Evolutionary conservation across 2,888 invertebrate species (phyloP).

Genomic region (Antitype chi): DNA sequence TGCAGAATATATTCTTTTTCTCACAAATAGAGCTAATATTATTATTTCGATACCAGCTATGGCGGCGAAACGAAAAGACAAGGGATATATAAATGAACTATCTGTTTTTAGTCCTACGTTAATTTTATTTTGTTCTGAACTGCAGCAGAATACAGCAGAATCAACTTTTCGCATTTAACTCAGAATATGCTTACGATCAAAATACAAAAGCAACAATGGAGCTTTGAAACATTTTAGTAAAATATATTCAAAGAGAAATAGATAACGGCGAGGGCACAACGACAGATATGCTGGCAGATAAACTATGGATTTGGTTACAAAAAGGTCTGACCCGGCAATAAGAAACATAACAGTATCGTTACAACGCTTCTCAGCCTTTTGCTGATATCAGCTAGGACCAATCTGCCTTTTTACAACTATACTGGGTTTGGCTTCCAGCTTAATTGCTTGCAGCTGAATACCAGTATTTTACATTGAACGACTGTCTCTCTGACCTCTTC

Average conservation of each 20-base stretch:
- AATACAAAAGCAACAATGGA: constrained; percentile 19
- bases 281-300: constrained; percentile 16
- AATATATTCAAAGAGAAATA: constrained; percentile 12
- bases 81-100: neutral
- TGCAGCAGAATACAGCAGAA: neutral
- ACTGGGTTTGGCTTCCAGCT: neutral
- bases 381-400: neutral
- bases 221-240: neutral
- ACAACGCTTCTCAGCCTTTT: constrained; percentile 12
- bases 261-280: constrained; percentile 5
- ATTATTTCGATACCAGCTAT: no score
- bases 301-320: constrained; percentile 44
- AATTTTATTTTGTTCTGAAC: neutral
- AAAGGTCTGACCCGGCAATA: constrained; percentile 19
- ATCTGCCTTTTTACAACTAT: neutral
- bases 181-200: neutral
- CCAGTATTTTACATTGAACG: neutral
- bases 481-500: neutral
- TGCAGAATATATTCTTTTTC: neutral
- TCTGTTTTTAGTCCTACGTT: no score
- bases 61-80: neutral
- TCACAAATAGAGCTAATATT: neutral
- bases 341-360: neutral
- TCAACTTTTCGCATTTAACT: neutral
- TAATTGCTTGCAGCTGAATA: neutral